Evolutionary conservation across 2,113 vertebrate genomes (phyloP).

Genomic region (Halcyon malimbica): DNA sequence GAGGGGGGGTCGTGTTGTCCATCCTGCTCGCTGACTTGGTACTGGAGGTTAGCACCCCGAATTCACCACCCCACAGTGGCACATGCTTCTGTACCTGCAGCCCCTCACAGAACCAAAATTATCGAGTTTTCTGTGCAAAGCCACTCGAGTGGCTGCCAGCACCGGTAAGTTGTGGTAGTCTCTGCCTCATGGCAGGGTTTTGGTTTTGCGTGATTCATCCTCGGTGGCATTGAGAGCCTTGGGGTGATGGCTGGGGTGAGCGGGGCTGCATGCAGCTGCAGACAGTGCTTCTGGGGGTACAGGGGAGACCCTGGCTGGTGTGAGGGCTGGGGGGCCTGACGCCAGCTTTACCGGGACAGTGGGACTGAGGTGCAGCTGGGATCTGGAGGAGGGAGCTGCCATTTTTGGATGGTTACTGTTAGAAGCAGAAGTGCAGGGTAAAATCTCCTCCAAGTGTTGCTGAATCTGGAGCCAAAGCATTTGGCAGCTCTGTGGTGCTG

Average conservation of each 20-base stretch:
- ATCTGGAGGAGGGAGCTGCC: constrained; percentile 46
- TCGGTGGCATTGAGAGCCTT: neutral
- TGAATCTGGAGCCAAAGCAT: neutral
- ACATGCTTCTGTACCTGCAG: fast-evolving
- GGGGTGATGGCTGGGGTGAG: neutral
- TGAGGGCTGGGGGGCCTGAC: neutral
- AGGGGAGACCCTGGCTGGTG: neutral
- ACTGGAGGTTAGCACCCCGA: neutral
- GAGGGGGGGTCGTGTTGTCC: neutral
- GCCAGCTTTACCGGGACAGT: neutral
- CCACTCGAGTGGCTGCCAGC: neutral
- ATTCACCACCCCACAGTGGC: fast-evolving
- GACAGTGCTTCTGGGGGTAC: neutral
- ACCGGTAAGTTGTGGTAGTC: neutral
- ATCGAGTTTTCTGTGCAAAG: neutral
- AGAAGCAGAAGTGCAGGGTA: neutral
- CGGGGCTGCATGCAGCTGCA: fast-evolving
- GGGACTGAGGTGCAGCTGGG: neutral
- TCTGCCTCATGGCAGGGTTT: neutral
- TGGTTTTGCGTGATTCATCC: neutral
- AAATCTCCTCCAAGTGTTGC: constrained; percentile 31
- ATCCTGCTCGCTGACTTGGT: neutral
- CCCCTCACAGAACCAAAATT: fast-evolving
- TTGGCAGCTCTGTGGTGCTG: neutral
- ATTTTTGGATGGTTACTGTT: constrained; percentile 47